phyloP scores from a whole-genome alignment of 2,113 vertebrate genomes.

The Puffinus mauretanicus region DNA sequence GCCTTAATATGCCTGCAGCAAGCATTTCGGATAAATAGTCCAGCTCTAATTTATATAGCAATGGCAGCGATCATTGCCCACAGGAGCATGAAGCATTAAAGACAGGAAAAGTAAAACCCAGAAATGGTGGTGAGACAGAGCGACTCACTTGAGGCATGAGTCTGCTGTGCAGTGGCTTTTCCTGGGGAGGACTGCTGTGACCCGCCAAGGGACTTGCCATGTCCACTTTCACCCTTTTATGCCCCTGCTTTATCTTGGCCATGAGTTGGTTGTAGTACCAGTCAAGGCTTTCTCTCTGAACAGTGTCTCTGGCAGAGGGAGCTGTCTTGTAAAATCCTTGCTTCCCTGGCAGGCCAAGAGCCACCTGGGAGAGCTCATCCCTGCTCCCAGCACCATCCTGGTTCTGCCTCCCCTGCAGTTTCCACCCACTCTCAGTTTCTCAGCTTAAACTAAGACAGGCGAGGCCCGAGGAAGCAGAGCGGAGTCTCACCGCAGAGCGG shows the following conservation, averaged over 20 bases:
- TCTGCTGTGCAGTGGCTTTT: background rate
- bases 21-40: background rate
- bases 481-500: rapidly evolving
- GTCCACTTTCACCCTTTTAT: background rate
- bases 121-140: background rate
- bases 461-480: background rate
- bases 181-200: background rate
- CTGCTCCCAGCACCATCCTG: background rate
- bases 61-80: background rate
- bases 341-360: background rate
- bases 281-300: background rate
- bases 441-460: background rate
- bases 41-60: background rate
- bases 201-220: background rate
- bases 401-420: background rate
- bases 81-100: background rate
- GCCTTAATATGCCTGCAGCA: background rate
- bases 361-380: background rate
- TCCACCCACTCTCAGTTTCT: background rate
- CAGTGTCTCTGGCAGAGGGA: background rate
- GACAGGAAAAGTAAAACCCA: background rate
- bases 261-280: background rate
- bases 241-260: background rate
- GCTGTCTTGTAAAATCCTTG: background rate
- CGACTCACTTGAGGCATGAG: background rate